These are phyloP conservation scores for Crotalus helleri DNA, from an alignment of 2,113 vertebrate genomes.

Conservation along the genomic window DNA sequence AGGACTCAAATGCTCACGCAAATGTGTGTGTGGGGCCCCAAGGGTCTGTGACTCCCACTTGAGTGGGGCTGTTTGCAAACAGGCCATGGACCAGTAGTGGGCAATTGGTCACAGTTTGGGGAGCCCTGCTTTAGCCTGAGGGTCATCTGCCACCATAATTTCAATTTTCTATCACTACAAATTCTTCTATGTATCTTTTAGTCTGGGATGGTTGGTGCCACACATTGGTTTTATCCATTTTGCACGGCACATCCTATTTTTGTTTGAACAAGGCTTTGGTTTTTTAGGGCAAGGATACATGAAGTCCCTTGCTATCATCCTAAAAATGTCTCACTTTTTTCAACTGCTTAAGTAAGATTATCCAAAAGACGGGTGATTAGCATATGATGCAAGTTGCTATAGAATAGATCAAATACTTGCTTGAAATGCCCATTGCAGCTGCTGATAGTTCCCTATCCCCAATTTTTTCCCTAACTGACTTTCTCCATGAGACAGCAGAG, in stretches of 20 bases:
- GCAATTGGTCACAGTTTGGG: no score
- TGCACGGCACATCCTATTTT: not conserved
- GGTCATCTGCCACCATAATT: not conserved
- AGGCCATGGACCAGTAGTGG: no score
- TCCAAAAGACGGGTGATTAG: not conserved
- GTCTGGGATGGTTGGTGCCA: not conserved
- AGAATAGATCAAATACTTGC: not conserved
- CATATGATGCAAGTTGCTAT: not conserved
- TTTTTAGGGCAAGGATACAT: not conserved
- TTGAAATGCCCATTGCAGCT: not conserved
- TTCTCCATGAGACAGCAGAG: not conserved
- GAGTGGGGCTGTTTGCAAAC: no score
- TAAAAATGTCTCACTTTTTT: not conserved
- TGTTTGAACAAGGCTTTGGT: not conserved
- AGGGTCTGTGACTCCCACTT: no score
- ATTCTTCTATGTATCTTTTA: not conserved
- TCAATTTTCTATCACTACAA: not conserved
- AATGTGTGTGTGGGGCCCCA: accelerated
- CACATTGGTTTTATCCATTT: not conserved
- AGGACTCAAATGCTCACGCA: no score
- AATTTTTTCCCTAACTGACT: not conserved
- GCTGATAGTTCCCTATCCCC: no score
- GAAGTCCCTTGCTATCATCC: not conserved
- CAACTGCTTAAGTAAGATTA: not conserved
- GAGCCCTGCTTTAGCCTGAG: not conserved